phyloP scores from a whole-genome alignment of 2,797 vertebrate species.

The Takifugu ocellatus region DNA sequence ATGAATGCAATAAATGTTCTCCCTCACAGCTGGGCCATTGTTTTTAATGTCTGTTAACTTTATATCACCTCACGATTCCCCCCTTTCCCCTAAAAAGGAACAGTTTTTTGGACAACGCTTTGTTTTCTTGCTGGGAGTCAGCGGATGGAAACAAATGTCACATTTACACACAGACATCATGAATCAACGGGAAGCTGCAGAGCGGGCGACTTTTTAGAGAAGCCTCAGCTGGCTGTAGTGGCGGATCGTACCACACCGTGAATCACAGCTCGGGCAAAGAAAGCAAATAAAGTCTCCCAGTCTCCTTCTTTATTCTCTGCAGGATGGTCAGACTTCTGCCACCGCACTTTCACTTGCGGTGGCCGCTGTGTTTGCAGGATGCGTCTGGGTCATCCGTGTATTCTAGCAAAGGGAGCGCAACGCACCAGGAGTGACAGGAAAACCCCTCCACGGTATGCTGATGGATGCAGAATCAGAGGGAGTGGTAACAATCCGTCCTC shows the following conservation, averaged over 20 bases:
- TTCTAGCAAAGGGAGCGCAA: slow-evolving; percentile 15
- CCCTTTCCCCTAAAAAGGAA: not conserved
- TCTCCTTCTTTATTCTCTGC: not conserved
- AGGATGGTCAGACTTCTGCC: slow-evolving; percentile 21
- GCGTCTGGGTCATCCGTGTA: slow-evolving; percentile 17
- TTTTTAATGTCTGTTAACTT: slow-evolving; percentile 25
- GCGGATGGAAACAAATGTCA: slow-evolving; percentile 1
- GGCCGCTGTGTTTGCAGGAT: too few relatives aligned
- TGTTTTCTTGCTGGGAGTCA: slow-evolving; percentile 1
- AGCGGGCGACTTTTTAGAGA: not conserved
- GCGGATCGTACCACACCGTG: not conserved
- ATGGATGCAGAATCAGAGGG: slow-evolving; percentile 67
- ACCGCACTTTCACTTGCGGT: slow-evolving; percentile 18
- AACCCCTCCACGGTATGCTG: slow-evolving; percentile 54
- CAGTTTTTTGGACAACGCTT: not conserved
- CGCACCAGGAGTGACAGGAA: slow-evolving; percentile 27
- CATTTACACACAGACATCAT: not conserved
- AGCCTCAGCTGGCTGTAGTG: not conserved
- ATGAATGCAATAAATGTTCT: slow-evolving; percentile 29
- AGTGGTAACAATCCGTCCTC: slow-evolving; percentile 61
- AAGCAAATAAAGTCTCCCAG: not conserved
- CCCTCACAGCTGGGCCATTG: slow-evolving; percentile 17
- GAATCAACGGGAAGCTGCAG: not conserved
- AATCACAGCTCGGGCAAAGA: not conserved
- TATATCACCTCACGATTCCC: slow-evolving; percentile 8